phyloP scores from a whole-genome alignment of 2,113 vertebrate genomes.

The Ahaetulla prasina region DNA sequence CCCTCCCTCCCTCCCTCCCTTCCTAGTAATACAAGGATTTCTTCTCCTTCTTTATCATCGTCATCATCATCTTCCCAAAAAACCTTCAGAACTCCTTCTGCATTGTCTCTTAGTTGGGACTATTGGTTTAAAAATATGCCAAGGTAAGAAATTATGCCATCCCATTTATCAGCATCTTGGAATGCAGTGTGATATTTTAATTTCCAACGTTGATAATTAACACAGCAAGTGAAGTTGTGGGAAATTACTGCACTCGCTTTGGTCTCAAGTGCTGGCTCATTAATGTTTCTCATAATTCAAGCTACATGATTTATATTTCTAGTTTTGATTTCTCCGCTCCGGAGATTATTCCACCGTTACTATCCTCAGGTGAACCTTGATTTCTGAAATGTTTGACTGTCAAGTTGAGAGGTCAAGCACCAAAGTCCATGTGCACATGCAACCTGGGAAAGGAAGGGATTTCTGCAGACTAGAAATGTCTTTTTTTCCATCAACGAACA shows the following conservation, averaged over 20 bases:
- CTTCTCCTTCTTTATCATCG: background rate
- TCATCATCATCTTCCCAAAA: background rate
- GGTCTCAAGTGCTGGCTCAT: background rate
- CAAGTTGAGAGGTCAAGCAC: conserved; percentile 14
- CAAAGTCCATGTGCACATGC: conserved; percentile 32
- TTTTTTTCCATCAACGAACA: conserved; percentile 13
- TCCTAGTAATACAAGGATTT: background rate
- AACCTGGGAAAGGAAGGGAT: conserved; percentile 27
- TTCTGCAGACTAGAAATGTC: background rate
- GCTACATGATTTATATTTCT: background rate
- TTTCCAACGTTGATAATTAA: background rate
- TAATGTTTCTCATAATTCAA: background rate
- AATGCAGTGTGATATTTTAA: background rate
- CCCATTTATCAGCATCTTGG: background rate
- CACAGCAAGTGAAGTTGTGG: conserved; percentile 8
- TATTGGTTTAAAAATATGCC: background rate
- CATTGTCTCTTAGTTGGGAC: background rate
- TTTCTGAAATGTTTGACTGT: conserved; percentile 4
- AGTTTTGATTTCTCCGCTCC: background rate
- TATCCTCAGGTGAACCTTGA: background rate
- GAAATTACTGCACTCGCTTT: background rate
- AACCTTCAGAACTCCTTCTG: background rate
- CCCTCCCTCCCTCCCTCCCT: accelerated
- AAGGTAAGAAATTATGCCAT: background rate
- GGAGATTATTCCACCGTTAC: background rate